Percentiles rank a stretch among this genome's conserved stretches.
phyloP scores from a whole-genome alignment of 2,888 invertebrate species.

The Tetanocera ferruginea region DNA sequence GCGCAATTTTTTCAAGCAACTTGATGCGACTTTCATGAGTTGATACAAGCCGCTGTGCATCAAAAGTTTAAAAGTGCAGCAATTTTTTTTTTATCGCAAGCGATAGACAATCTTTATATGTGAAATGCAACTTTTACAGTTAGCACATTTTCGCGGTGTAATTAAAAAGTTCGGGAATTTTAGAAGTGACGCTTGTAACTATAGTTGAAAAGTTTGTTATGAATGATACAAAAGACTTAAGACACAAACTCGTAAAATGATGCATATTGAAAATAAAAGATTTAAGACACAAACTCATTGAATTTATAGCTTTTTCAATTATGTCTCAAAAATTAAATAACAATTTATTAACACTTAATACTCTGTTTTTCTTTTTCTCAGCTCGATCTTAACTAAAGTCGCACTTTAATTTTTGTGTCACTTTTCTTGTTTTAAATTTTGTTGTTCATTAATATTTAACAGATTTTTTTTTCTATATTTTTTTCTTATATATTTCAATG shows the following conservation, averaged over 20 bases:
- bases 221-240: slow-evolving; percentile 9
- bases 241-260: slow-evolving; percentile 10
- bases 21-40: neutral
- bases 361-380: no score
- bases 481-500: neutral
- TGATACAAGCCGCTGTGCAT: no score
- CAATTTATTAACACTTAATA: no score
- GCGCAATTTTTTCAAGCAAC: neutral
- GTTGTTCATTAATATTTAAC: neutral
- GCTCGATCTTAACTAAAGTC: no score
- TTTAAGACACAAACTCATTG: neutral
- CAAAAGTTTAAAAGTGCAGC: neutral
- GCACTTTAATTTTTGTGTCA: no score
- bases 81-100: neutral
- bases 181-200: neutral
- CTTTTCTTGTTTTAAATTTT: neutral
- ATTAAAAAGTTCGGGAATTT: no score
- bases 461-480: neutral
- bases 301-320: no score
- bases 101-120: neutral
- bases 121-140: neutral
- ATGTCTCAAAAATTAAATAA: no score
- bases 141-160: no score
- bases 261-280: neutral
- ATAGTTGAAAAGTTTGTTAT: neutral